Evolutionary conservation across 2,888 invertebrate genomes (phyloP), one percentile per base, ranked within the genome.

Genomic region (Oasisia sp.): DNA sequence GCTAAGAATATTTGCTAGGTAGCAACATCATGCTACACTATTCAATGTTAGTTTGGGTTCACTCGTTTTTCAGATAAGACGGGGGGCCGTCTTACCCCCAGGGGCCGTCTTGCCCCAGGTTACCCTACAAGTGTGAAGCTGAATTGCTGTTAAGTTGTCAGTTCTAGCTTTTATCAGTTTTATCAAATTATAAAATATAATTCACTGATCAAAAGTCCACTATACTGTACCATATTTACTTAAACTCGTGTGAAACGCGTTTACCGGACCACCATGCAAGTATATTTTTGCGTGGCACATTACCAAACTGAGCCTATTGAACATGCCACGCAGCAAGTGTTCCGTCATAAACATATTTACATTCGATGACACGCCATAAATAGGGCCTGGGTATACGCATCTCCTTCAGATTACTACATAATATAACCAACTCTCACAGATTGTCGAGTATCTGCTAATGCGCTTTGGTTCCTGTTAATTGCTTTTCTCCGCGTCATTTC

Each of bases 401-500:
- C 74, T 74, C 14, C n/a, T 74, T n/a, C 74, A 19, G 27, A 19
- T 19, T 74, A 74, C 74, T 19, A 7, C 74, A 74, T 74, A n/a
- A 74, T 74, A n/a, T 74, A 74, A 19, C 74, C 74, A 19, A 27
- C 27, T 74, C 27, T 74, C 74, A 7, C 74, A 74, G 27, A 74
- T 74, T 74, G 74, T 19, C 74, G 74, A 74, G 74, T 74, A 74
- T 74, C 74, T 74, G 74, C 74, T 74, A 74, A 27, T 27, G 74
- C 74, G 74, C 19, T 50, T 38, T 50, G 50, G 50, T 50, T 50
- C 8, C 12, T 14, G 50, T 74, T 74, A 74, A 74, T 74, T 74
- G 74, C 74, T 74, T 74, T 74, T 74, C 74, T 74, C 27, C n/a
- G 74, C 74, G 74, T 74, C 74, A 74, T 74, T 74, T 74, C 19